phyloP scores from a whole-genome alignment of 2,888 invertebrate species.

The Lycia hirtaria region DNA sequence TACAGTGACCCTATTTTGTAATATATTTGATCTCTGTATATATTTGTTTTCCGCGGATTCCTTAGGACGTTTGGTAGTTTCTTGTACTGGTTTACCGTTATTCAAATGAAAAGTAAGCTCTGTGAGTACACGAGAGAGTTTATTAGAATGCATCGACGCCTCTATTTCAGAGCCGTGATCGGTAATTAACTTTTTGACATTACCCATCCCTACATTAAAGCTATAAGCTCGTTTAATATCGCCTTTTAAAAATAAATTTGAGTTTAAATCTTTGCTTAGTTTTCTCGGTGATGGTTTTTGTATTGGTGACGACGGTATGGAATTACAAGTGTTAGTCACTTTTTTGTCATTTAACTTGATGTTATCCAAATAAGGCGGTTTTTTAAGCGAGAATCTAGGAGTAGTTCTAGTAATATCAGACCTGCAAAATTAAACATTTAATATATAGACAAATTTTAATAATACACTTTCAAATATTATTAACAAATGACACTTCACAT shows the following conservation, averaged over 20 bases:
- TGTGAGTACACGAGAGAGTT: conserved; percentile 26
- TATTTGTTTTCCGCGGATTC: no score
- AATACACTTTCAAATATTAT: neutral
- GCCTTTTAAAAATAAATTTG: conserved; percentile 7
- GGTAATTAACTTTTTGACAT: conserved; percentile 25
- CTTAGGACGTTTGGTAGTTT: no score
- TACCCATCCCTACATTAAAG: conserved; percentile 32
- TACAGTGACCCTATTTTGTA: no score
- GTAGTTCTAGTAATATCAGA: conserved; percentile 34
- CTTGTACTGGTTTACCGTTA: conserved; percentile 8
- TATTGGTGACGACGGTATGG: conserved; percentile 41
- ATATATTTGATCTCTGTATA: no score
- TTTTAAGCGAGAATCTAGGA: conserved; percentile 43
- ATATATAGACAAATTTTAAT: neutral
- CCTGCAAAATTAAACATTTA: conserved; percentile 55
- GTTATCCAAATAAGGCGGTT: conserved; percentile 42
- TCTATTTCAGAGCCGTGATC: conserved; percentile 5
- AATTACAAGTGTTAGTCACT: conserved; percentile 47
- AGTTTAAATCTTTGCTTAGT: conserved; percentile 20
- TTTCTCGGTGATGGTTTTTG: conserved; percentile 19
- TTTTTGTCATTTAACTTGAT: conserved; percentile 35
- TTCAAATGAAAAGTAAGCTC: conserved; percentile 26
- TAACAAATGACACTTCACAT: neutral
- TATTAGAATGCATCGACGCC: conserved; percentile 26
- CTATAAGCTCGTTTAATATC: conserved; percentile 48